Evolutionary conservation across 1,140 invertebrate species (phyloP), one percentile per base, ranked within the genome.

Genomic region (Apis laboriosa): DNA sequence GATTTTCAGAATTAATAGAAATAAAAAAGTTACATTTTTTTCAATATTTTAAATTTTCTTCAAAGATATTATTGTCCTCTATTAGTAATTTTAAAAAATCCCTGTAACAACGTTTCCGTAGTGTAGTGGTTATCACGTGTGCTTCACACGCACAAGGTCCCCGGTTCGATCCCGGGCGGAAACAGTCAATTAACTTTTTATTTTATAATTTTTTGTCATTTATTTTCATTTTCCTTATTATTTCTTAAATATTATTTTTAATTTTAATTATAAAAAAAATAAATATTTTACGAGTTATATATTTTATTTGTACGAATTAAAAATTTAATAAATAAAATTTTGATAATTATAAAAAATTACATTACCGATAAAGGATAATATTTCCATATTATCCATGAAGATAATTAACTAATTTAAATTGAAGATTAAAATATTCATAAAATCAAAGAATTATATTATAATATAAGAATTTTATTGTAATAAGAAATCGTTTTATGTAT

Each of bases 81-180:
- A 53, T 55, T 0, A 15, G 0, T 3, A 3, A 3, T 19, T 7
- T 5, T 34, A 61, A 58, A 19, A 13, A 43, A 28, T 0, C 12
- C 3, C 8, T 0, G 2, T 8, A 49, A 19, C 63, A 80, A 53
- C 24, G 81, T 89, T 88, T 88, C 86, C 87, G 84, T 88, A 88
- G 87, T 88, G 86, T 88, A 88, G 86, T 88, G 80, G 84, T 88
- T 89, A 89, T 89, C 86, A 88, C 84, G 81, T 89, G 84, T 89
- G 87, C 84, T 88, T 89, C 86, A 88, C 86, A 88, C 84, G 81
- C 84, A 89, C 84, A 86, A 88, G 87, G 86, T 88, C 86, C 86
- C 86, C 84, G 84, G 80, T 88, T 88, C 84, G 86, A 88, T 88
- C 84, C 84, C 87, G 87, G 86, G 87, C 86, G 87, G 87, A 88